A percentile compares a stretch with the other conserved stretches of the same genome.
Conservation (phyloP, 2,797 vertebrate genomes). For the Lepidocolaptes lacrymiger region DNA sequence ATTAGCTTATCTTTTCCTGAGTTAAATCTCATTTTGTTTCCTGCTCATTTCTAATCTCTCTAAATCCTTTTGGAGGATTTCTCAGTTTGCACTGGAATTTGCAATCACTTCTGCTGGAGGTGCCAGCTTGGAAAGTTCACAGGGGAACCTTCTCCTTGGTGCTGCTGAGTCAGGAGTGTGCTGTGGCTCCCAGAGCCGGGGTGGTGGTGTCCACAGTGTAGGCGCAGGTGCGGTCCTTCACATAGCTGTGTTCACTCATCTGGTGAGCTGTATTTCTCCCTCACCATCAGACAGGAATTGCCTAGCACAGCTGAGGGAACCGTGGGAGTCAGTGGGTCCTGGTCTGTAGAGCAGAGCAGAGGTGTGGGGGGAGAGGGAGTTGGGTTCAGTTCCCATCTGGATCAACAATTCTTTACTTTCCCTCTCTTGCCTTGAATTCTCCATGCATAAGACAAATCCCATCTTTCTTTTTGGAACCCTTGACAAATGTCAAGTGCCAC, state of each 20-base stretch:
- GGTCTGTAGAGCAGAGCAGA: neutral
- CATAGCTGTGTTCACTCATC: neutral
- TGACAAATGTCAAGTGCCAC: neutral
- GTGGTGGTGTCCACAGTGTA: neutral
- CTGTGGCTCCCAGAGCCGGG: neutral
- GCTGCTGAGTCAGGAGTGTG: conserved; percentile 7
- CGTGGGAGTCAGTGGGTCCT: neutral
- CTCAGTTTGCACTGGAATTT: conserved; percentile 38
- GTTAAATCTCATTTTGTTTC: conserved; percentile 64
- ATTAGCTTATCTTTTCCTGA: conserved; percentile 49
- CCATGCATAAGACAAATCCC: neutral
- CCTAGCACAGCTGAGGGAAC: neutral
- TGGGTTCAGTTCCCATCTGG: neutral
- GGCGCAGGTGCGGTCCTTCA: neutral
- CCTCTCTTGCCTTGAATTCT: neutral
- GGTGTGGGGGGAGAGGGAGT: neutral
- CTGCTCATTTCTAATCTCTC: conserved; percentile 58
- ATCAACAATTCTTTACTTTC: neutral
- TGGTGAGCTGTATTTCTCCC: neutral
- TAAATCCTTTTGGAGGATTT: conserved; percentile 53
- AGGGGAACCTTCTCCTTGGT: neutral
- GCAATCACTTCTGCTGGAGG: neutral
- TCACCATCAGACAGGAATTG: neutral
- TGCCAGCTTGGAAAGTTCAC: neutral
- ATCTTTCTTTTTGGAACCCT: neutral